Conservation (phyloP, 2,797 vertebrate genomes). For the Gadopsis bispinosus region DNA sequence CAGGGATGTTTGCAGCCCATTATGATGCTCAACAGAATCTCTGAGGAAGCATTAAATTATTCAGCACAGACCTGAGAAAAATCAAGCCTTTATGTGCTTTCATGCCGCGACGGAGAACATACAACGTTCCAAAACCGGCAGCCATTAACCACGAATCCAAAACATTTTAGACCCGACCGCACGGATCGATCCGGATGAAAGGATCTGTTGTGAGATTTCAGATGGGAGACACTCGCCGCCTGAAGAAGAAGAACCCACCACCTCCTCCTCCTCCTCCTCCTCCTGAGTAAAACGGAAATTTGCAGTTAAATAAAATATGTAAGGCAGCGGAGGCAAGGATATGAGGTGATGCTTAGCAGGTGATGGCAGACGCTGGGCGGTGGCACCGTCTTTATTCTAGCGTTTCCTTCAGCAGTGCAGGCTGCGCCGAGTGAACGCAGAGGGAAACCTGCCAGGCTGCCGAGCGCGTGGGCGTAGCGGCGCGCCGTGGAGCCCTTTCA, state of each 20-base stretch:
- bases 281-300: background rate
- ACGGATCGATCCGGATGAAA: background rate
- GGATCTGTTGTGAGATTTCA: slow-evolving; percentile 3
- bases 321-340: background rate
- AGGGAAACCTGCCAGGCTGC: slow-evolving; percentile 41
- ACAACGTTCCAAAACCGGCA: background rate
- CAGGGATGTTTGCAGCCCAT: background rate
- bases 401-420: slow-evolving; percentile 22
- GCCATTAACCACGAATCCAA: background rate
- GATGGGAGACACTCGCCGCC: slow-evolving; percentile 2
- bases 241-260: slow-evolving; percentile 11
- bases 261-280: too few species aligned
- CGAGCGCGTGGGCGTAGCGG: slow-evolving; percentile 30
- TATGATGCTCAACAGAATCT: background rate
- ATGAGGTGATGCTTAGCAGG: slow-evolving; percentile 3
- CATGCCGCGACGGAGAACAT: background rate
- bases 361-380: slow-evolving; percentile 14
- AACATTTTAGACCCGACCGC: background rate
- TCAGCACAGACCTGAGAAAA: background rate
- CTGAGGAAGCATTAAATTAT: background rate
- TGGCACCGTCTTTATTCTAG: slow-evolving; percentile 11
- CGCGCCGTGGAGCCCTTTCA: slow-evolving; percentile 34
- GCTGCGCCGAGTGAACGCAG: slow-evolving; percentile 41
- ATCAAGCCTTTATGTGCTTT: background rate
- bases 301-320: slow-evolving; percentile 42